A percentile compares a stretch with the other conserved stretches of the same genome.
These are phyloP conservation scores for Epinotia ramella DNA, from an alignment of 2,888 invertebrate genomes.

Conservation along the genomic window DNA sequence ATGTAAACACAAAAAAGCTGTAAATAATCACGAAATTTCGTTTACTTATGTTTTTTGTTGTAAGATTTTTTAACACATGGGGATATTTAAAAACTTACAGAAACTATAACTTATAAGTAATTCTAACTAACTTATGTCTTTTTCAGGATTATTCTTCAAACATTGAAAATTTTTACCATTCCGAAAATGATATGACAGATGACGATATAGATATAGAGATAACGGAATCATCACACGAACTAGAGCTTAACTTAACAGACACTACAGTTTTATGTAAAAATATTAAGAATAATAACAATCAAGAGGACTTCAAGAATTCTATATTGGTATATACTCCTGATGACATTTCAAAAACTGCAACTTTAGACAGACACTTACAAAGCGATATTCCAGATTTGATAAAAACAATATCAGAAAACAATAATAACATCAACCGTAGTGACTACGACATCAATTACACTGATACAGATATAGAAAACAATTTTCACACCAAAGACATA, in stretches of 20 bases:
- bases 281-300: conserved; percentile 77
- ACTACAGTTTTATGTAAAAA: conserved; percentile 60
- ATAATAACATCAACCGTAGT: conserved; percentile 66
- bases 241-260: conserved; percentile 59
- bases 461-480: conserved; percentile 78
- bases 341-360: conserved; percentile 52
- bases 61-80: no score
- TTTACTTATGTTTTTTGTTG: no score
- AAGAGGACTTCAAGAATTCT: conserved; percentile 54
- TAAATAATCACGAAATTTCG: no score
- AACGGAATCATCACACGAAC: conserved; percentile 64
- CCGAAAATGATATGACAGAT: conserved; percentile 83
- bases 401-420: conserved; percentile 75
- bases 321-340: conserved; percentile 50
- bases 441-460: conserved; percentile 68
- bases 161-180: conserved; percentile 79
- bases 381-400: conserved; percentile 78
- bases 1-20: no score
- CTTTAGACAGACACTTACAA: conserved; percentile 59
- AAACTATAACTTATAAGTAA: no score
- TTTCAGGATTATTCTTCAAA: conserved; percentile 79
- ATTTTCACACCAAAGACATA: conserved; percentile 79
- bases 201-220: conserved; percentile 80
- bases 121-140: not conserved
- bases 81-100: no score